Conservation (phyloP, 2,888 invertebrate species). For the Lycocerus yunnanus region DNA sequence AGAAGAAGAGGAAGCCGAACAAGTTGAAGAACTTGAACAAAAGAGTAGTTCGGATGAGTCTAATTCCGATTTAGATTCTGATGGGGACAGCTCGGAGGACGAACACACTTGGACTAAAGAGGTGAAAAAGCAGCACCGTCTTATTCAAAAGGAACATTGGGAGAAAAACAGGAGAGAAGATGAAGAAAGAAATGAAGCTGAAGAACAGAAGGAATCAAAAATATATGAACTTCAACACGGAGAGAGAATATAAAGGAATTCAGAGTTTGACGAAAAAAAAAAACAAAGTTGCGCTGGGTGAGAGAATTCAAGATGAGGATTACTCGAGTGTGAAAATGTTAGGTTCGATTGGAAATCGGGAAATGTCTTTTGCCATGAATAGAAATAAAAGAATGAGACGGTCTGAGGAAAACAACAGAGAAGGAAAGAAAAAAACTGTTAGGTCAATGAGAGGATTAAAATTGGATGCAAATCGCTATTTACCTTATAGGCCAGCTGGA, state of each 20-base stretch:
- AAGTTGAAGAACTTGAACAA: conserved; percentile 56
- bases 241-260: conserved; percentile 63
- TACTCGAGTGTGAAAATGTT: conserved; percentile 56
- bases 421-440: conserved; percentile 71
- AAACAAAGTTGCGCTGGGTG: conserved; percentile 68
- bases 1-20: conserved; percentile 59
- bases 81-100: conserved; percentile 75
- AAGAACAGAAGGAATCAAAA: conserved; percentile 57
- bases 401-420: conserved; percentile 64
- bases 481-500: neutral
- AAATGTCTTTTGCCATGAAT: conserved; percentile 77
- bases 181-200: conserved; percentile 40
- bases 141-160: conserved; percentile 63
- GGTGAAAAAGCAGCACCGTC: conserved; percentile 74
- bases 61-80: conserved; percentile 39
- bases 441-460: conserved; percentile 56
- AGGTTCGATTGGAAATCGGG: conserved; percentile 71
- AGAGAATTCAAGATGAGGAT: conserved; percentile 68
- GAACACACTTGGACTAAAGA: conserved; percentile 80
- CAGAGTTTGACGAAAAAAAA: conserved; percentile 59
- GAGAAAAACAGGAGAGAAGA: conserved; percentile 49
- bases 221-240: conserved; percentile 66
- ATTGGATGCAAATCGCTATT: neutral
- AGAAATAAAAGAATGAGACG: conserved; percentile 61
- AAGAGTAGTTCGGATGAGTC: conserved; percentile 56